Percentiles rank a stretch among this genome's conserved stretches.
Conservation (phyloP, 2,113 vertebrate genomes). For the Cavia aperea region DNA sequence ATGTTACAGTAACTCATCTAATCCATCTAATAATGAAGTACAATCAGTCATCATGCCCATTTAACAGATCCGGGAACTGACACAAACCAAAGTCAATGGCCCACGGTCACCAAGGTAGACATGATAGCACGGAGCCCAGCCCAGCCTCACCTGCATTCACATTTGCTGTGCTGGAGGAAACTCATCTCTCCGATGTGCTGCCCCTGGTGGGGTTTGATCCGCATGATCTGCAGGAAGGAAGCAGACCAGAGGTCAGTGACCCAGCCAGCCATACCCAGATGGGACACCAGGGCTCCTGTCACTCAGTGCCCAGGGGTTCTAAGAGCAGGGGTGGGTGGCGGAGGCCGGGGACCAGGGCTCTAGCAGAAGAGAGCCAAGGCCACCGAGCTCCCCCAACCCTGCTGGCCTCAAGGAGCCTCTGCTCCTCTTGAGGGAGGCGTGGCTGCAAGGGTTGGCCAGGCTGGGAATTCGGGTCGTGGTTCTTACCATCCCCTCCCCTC, state of each 20-base stretch:
- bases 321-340: slow-evolving; percentile 44
- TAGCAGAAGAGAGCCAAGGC: slow-evolving; percentile 45
- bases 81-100: background rate
- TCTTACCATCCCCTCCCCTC: slow-evolving; percentile 40
- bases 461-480: slow-evolving; percentile 71
- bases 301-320: slow-evolving; percentile 54
- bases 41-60: background rate
- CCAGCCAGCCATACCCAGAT: slow-evolving; percentile 71
- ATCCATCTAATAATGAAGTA: background rate
- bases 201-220: slow-evolving; percentile 86
- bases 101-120: background rate
- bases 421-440: slow-evolving; percentile 49
- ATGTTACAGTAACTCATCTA: background rate
- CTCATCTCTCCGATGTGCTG: slow-evolving; percentile 90
- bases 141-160: slow-evolving; percentile 95
- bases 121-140: background rate
- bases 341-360: slow-evolving; percentile 7
- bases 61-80: background rate
- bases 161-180: slow-evolving; percentile 95
- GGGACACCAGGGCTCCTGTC: slow-evolving; percentile 59
- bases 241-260: slow-evolving; percentile 67
- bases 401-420: slow-evolving; percentile 39
- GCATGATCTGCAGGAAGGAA: slow-evolving; percentile 88
- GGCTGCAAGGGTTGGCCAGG: slow-evolving; percentile 67
- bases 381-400: slow-evolving; percentile 36